Evolutionary conservation across 2,888 invertebrate genomes (phyloP).

Genomic region (Dasysyrphus albostriatus): DNA sequence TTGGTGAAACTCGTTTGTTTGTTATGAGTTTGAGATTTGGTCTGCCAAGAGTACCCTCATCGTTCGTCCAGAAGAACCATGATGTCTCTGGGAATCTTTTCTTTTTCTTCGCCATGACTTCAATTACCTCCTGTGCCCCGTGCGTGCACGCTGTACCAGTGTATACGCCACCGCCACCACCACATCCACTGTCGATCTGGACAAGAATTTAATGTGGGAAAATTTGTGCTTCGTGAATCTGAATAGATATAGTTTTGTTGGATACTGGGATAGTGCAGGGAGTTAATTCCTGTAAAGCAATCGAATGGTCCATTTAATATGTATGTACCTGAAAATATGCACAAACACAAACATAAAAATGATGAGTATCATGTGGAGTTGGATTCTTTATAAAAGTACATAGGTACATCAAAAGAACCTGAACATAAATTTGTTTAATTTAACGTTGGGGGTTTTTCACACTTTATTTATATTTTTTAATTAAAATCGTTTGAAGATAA

Average conservation of each 20-base stretch:
- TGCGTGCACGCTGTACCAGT: background rate
- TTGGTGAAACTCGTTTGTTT: constrained; percentile 69
- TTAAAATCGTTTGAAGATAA: background rate
- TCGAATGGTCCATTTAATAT: constrained; percentile 34
- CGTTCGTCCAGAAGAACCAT: constrained; percentile 43
- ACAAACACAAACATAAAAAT: constrained; percentile 18
- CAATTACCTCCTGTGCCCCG: constrained; percentile 2
- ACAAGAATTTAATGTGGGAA: constrained; percentile 73
- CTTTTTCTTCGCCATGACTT: constrained; percentile 38
- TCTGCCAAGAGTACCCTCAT: constrained; percentile 38
- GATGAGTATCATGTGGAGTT: constrained; percentile 58
- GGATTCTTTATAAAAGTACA: constrained; percentile 10
- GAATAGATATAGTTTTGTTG: constrained; percentile 48
- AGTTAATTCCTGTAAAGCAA: constrained; percentile 59
- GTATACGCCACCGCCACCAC: background rate
- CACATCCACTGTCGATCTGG: constrained; percentile 37
- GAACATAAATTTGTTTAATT: background rate
- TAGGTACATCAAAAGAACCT: background rate
- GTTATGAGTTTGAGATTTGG: constrained; percentile 62
- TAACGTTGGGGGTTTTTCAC: background rate
- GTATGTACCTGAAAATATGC: background rate
- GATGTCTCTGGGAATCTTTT: constrained; percentile 66
- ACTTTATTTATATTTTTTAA: background rate
- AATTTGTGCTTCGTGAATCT: constrained; percentile 63
- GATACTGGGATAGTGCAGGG: constrained; percentile 21